phyloP scores from a whole-genome alignment of 2,113 vertebrate genomes.

The Prietella phreatophila region DNA sequence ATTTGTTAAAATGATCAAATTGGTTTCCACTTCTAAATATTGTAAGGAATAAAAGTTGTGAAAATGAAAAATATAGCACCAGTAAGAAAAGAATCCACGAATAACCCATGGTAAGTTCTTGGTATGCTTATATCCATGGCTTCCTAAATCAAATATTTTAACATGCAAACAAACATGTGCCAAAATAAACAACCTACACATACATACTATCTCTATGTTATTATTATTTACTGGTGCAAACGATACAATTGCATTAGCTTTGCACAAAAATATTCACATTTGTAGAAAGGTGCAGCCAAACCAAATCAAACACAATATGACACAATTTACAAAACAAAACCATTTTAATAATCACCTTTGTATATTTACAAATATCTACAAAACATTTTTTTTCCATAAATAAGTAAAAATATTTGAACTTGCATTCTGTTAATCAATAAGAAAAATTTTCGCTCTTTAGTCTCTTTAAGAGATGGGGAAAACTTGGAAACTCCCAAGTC shows the following conservation, averaged over 20 bases:
- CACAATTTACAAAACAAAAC: conserved; percentile 59
- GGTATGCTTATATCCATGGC: not conserved
- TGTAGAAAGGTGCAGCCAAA: not conserved
- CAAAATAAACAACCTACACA: not conserved
- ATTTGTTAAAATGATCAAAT: not conserved
- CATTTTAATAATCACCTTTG: conserved; percentile 75
- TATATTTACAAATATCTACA: conserved; percentile 79
- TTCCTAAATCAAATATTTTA: not conserved
- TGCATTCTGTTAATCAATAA: conserved; percentile 8
- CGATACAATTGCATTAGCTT: not conserved
- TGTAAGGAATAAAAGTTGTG: not conserved
- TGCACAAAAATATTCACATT: not conserved
- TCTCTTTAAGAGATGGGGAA: conserved; percentile 43
- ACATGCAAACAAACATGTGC: not conserved
- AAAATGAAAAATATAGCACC: not conserved
- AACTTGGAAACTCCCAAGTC: conserved; percentile 26
- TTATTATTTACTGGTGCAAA: not conserved
- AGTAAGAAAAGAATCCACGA: not conserved
- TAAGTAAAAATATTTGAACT: conserved; percentile 57
- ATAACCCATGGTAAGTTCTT: not conserved
- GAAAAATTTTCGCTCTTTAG: not conserved
- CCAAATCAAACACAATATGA: conserved; percentile 37
- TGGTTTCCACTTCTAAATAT: not conserved
- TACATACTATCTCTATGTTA: not conserved
- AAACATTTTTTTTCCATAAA: conserved; percentile 72